These are phyloP conservation scores for Alentia gelatinosa DNA, from an alignment of 2,888 invertebrate genomes.

Conservation along the genomic window DNA sequence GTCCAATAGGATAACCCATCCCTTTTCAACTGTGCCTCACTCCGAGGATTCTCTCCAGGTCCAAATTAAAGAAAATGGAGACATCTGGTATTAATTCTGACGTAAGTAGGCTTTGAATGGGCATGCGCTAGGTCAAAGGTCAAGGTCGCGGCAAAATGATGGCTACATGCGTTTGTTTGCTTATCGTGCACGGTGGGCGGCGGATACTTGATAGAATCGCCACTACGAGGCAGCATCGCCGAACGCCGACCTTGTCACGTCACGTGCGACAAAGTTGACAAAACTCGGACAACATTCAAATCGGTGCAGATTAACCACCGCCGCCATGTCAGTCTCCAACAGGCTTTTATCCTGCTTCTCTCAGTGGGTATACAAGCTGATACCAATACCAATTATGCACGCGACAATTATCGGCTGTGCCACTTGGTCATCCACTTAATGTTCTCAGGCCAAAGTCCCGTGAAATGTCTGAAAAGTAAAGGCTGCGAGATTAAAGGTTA, in stretches of 20 bases:
- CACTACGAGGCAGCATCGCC: background rate
- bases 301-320: background rate
- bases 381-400: background rate
- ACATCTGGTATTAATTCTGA: background rate
- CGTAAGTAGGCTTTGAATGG: conserved; percentile 13
- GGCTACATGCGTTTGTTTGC: background rate
- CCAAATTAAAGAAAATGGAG: background rate
- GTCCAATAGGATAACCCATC: too few relatives aligned
- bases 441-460: too few relatives aligned
- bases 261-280: background rate
- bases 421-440: too few relatives aligned
- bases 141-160: background rate
- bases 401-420: too few relatives aligned
- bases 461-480: background rate
- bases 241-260: background rate
- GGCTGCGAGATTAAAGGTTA: background rate
- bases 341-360: background rate
- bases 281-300: background rate
- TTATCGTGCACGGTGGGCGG: background rate
- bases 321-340: background rate
- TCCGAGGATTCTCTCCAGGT: background rate
- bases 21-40: too few relatives aligned
- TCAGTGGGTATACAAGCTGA: background rate
- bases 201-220: background rate
- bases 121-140: background rate